Percentiles rank a stretch among this genome's conserved stretches.
phyloP scores from a whole-genome alignment of 2,797 vertebrate genomes.

The Falco concolor region DNA sequence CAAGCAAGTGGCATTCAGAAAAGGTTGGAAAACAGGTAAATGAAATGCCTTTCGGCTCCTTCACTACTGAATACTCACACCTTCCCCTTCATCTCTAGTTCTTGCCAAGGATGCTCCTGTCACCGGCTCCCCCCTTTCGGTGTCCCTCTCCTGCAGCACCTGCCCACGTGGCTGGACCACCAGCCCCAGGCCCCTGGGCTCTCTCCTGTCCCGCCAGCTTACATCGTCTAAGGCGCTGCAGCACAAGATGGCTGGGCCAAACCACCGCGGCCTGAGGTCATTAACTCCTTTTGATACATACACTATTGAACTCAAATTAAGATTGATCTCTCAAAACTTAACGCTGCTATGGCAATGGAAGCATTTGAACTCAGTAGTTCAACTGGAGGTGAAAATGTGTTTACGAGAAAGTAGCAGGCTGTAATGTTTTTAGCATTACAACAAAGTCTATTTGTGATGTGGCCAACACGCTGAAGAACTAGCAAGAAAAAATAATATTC shows the following conservation, averaged over 20 bases:
- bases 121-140: not conserved
- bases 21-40: not conserved
- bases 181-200: not conserved
- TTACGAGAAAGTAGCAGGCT: not conserved
- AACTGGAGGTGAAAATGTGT: conserved; percentile 19
- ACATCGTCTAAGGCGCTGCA: not conserved
- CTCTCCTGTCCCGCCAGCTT: not conserved
- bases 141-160: not conserved
- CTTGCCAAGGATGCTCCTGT: not conserved
- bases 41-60: not conserved
- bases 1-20: not conserved
- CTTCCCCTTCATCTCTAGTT: not conserved
- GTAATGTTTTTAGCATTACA: conserved; percentile 18
- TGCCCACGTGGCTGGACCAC: not conserved
- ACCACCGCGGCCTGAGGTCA: not conserved
- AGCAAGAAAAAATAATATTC: not conserved
- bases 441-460: not conserved
- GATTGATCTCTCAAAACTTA: not conserved
- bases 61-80: not conserved
- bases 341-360: not conserved
- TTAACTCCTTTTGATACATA: not conserved
- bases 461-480: not conserved
- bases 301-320: not conserved
- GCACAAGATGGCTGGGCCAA: not conserved
- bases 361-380: not conserved